A percentile compares a stretch with the other conserved stretches of the same genome.
These are phyloP conservation scores for Taenioides sp. DNA, from an alignment of 2,797 vertebrate species.

Conservation along the genomic window DNA sequence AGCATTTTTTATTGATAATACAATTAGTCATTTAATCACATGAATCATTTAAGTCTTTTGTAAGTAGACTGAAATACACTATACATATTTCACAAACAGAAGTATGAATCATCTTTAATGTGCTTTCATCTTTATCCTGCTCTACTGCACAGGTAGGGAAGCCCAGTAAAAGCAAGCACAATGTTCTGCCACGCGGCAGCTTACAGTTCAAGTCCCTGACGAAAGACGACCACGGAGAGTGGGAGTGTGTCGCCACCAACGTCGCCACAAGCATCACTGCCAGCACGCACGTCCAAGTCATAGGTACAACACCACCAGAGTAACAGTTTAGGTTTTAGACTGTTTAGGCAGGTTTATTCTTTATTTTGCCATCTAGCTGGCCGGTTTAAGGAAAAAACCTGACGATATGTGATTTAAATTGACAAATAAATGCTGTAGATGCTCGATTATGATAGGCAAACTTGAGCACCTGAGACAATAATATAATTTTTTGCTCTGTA, in stretches of 20 bases:
- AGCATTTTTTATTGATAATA: slow-evolving; percentile 20
- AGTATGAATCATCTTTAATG: background rate
- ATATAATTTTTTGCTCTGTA: too few species aligned
- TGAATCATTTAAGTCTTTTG: background rate
- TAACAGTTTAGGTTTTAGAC: background rate
- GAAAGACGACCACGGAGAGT: slow-evolving; percentile 98
- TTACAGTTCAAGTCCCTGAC: slow-evolving; percentile 95
- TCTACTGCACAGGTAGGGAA: slow-evolving; percentile 87
- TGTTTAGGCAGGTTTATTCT: too few species aligned
- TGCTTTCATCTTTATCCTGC: slow-evolving; percentile 7
- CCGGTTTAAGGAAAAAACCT: too few species aligned
- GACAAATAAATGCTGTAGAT: too few species aligned
- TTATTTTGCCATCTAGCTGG: too few species aligned
- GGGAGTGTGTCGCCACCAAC: slow-evolving; percentile 98
- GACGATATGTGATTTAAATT: too few species aligned
- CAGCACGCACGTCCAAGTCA: slow-evolving; percentile 97
- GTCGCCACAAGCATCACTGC: slow-evolving; percentile 99
- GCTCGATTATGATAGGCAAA: too few species aligned
- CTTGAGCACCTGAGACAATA: too few species aligned
- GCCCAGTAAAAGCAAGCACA: slow-evolving; percentile 98
- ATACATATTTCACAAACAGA: slow-evolving; percentile 2
- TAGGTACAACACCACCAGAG: slow-evolving; percentile 75
- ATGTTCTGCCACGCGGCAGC: slow-evolving; percentile 92
- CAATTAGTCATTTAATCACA: slow-evolving; percentile 24
- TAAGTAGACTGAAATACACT: background rate